A percentile compares a stretch with the other conserved stretches of the same genome.
These are phyloP conservation scores for Pollenia angustigena DNA, from an alignment of 2,888 invertebrate genomes.

Conservation along the genomic window DNA sequence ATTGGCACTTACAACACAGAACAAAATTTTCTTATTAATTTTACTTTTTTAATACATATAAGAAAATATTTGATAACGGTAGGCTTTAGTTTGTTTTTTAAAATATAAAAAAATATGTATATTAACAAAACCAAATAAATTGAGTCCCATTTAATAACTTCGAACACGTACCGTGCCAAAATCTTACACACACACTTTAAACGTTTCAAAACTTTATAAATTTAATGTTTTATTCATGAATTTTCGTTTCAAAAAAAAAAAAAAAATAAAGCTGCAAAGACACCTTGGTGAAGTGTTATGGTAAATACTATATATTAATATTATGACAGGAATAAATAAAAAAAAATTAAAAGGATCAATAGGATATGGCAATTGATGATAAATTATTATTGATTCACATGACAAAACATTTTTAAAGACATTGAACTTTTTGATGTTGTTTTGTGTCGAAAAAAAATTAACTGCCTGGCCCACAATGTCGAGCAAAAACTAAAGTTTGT, in stretches of 20 bases:
- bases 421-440: too few species aligned
- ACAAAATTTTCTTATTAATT: neutral
- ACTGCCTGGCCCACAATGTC: too few species aligned
- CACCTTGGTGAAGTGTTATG: conserved; percentile 21
- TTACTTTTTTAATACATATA: neutral
- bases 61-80: neutral
- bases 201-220: neutral
- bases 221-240: conserved; percentile 44
- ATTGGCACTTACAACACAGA: neutral
- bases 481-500: too few species aligned
- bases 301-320: conserved; percentile 1
- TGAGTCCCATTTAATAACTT: neutral
- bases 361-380: too few species aligned
- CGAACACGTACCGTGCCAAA: conserved; percentile 40
- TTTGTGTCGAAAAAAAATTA: too few species aligned
- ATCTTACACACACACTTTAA: neutral
- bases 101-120: neutral
- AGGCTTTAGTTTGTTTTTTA: neutral
- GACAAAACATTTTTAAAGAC: too few species aligned
- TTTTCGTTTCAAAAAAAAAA: conserved; percentile 41
- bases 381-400: too few species aligned
- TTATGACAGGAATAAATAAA: neutral
- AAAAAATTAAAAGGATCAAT: neutral
- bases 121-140: neutral
- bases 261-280: neutral